Percentiles rank a stretch among this genome's conserved stretches.
Conservation (phyloP, 2,797 vertebrate genomes). For the Fistularia commersonii region DNA sequence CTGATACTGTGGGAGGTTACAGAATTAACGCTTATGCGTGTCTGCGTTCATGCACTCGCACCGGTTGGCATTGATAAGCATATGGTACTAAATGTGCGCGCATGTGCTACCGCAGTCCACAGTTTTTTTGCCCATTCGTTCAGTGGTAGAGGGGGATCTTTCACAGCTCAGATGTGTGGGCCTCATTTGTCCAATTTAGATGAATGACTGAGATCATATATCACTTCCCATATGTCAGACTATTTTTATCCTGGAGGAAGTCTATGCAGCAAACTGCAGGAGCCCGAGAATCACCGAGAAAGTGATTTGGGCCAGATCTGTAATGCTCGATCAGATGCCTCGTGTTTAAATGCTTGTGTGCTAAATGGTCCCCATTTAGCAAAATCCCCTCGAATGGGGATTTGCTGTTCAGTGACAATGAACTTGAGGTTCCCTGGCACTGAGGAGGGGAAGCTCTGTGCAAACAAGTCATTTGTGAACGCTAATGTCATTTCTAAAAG, state of each 20-base stretch:
- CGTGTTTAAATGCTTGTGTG: too few relatives aligned
- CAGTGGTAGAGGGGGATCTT: constrained; percentile 23
- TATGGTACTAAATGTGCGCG: neutral
- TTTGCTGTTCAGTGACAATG: too few relatives aligned
- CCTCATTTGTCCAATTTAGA: constrained; percentile 69
- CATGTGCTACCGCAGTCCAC: constrained; percentile 12
- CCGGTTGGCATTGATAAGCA: neutral
- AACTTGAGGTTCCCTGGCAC: too few relatives aligned
- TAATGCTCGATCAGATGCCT: too few relatives aligned
- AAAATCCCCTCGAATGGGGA: too few relatives aligned
- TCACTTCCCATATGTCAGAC: constrained; percentile 47
- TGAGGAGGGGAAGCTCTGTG: too few relatives aligned
- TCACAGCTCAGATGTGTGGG: constrained; percentile 56
- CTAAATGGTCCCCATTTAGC: too few relatives aligned
- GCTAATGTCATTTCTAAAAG: too few relatives aligned
- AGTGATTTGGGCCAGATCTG: constrained; percentile 18
- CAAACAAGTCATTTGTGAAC: too few relatives aligned
- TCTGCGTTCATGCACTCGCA: constrained; percentile 19
- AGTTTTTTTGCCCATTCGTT: constrained; percentile 35
- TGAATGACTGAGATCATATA: constrained; percentile 63
- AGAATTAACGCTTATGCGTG: constrained; percentile 9
- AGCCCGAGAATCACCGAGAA: constrained; percentile 21
- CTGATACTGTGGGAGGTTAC: constrained; percentile 7
- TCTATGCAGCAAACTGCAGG: constrained; percentile 21
- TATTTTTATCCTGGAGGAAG: constrained; percentile 51